Evolutionary conservation across 2,113 vertebrate genomes (phyloP).

Genomic region (Halichoerus grypus): DNA sequence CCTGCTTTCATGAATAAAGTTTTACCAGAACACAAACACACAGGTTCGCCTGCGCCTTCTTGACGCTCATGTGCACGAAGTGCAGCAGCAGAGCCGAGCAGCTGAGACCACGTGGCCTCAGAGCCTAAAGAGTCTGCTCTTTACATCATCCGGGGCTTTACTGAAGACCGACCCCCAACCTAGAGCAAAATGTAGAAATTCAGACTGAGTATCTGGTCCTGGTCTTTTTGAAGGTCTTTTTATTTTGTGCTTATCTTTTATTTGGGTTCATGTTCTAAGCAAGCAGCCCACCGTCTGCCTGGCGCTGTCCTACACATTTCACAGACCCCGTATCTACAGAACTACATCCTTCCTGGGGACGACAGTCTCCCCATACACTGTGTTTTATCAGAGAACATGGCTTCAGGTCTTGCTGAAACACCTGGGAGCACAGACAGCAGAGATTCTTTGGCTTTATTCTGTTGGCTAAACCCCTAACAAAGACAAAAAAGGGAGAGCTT

Average conservation of each 20-base stretch:
- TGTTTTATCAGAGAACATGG: background rate
- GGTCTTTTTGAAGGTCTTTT: background rate
- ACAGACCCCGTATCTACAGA: background rate
- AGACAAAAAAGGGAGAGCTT: background rate
- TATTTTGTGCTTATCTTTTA: background rate
- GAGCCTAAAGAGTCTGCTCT: background rate
- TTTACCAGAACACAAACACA: background rate
- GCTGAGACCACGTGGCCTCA: background rate
- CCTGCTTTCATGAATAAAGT: background rate
- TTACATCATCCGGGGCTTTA: background rate
- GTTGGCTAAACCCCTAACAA: background rate
- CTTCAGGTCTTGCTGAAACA: background rate
- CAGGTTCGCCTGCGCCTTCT: background rate
- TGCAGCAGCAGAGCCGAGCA: background rate
- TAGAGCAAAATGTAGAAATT: slow-evolving; percentile 1
- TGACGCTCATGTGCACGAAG: background rate
- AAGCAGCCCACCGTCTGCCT: background rate
- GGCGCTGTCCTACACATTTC: background rate
- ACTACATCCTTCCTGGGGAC: background rate
- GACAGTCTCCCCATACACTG: background rate
- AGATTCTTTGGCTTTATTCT: background rate
- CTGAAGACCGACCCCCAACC: background rate
- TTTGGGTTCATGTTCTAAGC: background rate
- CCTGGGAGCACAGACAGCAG: background rate
- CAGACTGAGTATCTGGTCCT: background rate